Conservation (phyloP, 2,888 invertebrate species). For the Dynastes tityus region DNA sequence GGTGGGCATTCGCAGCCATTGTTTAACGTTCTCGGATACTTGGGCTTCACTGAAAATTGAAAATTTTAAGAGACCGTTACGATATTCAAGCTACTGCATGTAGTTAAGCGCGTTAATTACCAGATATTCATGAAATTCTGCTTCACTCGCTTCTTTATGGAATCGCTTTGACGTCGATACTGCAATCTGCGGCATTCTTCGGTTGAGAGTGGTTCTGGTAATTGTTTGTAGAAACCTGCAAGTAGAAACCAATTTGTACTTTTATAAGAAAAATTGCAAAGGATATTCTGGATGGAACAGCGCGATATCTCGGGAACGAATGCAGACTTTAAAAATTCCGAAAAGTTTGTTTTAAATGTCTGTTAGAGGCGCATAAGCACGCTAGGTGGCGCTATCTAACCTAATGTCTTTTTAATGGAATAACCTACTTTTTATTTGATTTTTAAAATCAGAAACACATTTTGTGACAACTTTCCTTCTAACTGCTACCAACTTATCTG, state of each 20-base stretch:
- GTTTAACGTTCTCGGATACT: constrained; percentile 76
- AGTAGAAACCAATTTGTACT: constrained; percentile 31
- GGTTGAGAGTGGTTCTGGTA: constrained; percentile 75
- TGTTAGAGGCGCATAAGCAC: too few species aligned
- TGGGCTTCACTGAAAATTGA: constrained; percentile 75
- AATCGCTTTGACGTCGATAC: constrained; percentile 76
- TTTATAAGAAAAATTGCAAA: not conserved
- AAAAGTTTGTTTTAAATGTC: too few species aligned
- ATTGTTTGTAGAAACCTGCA: constrained; percentile 77
- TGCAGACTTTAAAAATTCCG: too few species aligned
- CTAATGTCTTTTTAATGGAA: too few species aligned
- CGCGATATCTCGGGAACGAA: too few species aligned
- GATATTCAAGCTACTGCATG: not conserved
- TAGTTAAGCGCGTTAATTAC: constrained; percentile 67
- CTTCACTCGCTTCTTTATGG: constrained; percentile 74
- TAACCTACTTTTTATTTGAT: too few species aligned
- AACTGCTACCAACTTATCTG: too few species aligned
- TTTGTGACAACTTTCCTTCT: too few species aligned
- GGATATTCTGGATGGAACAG: too few species aligned
- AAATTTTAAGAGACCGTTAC: not conserved
- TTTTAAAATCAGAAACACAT: too few species aligned
- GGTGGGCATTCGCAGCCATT: constrained; percentile 79
- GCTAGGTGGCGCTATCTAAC: too few species aligned
- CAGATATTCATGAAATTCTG: constrained; percentile 77
- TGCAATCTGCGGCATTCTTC: constrained; percentile 74